Evolutionary conservation across 2,888 invertebrate species (phyloP), one percentile per base, ranked within the genome.

Genomic region (Ornithoptera priamus): DNA sequence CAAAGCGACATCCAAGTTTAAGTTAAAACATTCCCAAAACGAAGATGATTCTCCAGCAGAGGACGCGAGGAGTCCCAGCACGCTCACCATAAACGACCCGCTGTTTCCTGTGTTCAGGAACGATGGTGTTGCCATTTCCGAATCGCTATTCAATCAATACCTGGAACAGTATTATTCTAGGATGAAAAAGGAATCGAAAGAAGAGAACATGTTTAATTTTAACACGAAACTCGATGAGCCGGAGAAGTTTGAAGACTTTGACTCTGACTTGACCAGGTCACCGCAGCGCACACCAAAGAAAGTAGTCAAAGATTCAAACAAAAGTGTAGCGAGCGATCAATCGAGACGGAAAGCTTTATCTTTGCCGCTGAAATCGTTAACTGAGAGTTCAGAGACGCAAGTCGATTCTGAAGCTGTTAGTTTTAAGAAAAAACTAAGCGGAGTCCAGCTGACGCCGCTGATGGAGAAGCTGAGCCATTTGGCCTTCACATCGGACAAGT

Each of bases 391-490:
- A 0, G 92, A 92, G 72, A 80, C 86, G 1, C 89, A 88, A 68
- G 81, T 84, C 0, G 90, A 89, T 22, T 79, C 87, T 0, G 89
- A 92, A 60, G 81, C 84, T 1, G 82, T 86, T 0, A 86, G 88
- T 71, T 87, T 89, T 67, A 91, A 92, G 73, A 94, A 93, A 77
- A 94, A 94, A 74, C 75, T 94, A 50, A 94, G 94, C 15, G 96
- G 96, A 0, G 94, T 96, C 0, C 96, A 96, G 71, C 80, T 97
- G 65, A 97, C 97, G 0, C 97, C 97, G 0, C 82, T 97, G 0
- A 96, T 97, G 96, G 96, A 96, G 46, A 97, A 97, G 81, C 82
- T 97, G 59, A 96, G 96, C 74, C 93, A 96, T 64, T 82, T 97
- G 70, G 96, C 96, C 1, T 93, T 95, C 75, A 67, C 70, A 1